Base-by-base conservation (phyloP, 2,888 invertebrate genomes). In the Lasioglossum villosulum region DNA sequence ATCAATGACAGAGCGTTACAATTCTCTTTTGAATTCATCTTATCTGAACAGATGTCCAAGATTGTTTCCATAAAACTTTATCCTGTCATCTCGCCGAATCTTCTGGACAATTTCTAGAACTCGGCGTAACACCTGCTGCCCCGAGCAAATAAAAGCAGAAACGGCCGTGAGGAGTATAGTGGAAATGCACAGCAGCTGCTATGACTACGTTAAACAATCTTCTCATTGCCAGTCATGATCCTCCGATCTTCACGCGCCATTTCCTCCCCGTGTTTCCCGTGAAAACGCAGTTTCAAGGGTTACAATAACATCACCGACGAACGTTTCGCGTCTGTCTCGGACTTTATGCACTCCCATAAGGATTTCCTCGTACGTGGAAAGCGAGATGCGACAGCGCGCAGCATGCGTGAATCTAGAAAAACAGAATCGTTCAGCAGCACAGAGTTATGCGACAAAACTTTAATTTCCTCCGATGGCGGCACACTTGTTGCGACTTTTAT, bases 401-500 rank as follows among this genome's bases (percentile, higher is more conserved):
- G 48, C 14, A 34, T 66, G 4, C 16, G 3, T 27, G 34, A 37
- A 59, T 45, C 39, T 56, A n/a, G 27, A 34, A 71, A 27, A 63
- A 52, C 27, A 42, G n/a, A 37, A 70, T 78, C 70, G 56, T 59
- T 78, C 37, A 30, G 4, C 66, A 37, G 19, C 23, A 16, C 16
- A 6, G 27, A 42, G 19, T 16, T 10, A 8, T 48, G 23, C 48
- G 27, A n/a, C 30, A 6, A 6, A 27, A n/a, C 14, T 70, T 27
- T 52, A 70, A 52, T 70, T 66, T 37, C 12, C 5, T 4, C 14
- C 63, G 30, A n/a, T 12, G 4, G 63, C 6, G 16, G 63, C 19
- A 12, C 37, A 74, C 73, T 70, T 77, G 48, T 63, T 48, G 79
- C 23, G 16, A 42, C 34, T 8, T 59, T 30, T 63, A 63, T 68